A percentile compares a stretch with the other conserved stretches of the same genome.
phyloP scores from a whole-genome alignment of 2,797 vertebrate species.

The Macropodus opercularis region DNA sequence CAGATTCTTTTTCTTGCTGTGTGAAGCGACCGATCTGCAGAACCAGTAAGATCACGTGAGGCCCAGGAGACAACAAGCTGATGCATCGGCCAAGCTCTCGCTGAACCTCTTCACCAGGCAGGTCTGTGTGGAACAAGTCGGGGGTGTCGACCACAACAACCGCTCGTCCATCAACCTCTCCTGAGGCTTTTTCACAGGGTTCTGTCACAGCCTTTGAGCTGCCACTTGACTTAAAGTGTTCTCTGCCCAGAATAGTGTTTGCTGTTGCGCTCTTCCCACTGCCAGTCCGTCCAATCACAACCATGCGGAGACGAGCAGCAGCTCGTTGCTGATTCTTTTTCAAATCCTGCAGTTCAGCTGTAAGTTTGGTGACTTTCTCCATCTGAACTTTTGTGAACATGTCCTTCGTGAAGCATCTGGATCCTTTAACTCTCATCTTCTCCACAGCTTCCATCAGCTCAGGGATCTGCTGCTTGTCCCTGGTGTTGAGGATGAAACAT shows the following conservation, averaged over 20 bases:
- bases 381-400: no score
- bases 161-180: background rate
- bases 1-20: slow-evolving; percentile 13
- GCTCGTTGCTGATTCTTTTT: background rate
- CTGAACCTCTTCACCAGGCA: no score
- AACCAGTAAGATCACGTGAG: no score
- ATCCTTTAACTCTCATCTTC: no score
- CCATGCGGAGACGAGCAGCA: slow-evolving; percentile 46
- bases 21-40: slow-evolving; percentile 27
- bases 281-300: slow-evolving; percentile 51
- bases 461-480: background rate
- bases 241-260: slow-evolving; percentile 33
- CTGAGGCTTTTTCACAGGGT: background rate
- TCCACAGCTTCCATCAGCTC: background rate
- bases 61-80: no score
- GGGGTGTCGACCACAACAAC: slow-evolving; percentile 40
- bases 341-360: background rate
- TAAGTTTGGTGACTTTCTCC: no score
- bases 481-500: background rate
- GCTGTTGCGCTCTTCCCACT: slow-evolving; percentile 40
- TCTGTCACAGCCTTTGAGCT: no score
- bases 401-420: no score
- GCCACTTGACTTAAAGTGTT: slow-evolving; percentile 10
- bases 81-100: no score
- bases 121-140: no score